These are phyloP conservation scores for Galemys pyrenaicus DNA, from an alignment of 2,113 vertebrate species.

Conservation along the genomic window DNA sequence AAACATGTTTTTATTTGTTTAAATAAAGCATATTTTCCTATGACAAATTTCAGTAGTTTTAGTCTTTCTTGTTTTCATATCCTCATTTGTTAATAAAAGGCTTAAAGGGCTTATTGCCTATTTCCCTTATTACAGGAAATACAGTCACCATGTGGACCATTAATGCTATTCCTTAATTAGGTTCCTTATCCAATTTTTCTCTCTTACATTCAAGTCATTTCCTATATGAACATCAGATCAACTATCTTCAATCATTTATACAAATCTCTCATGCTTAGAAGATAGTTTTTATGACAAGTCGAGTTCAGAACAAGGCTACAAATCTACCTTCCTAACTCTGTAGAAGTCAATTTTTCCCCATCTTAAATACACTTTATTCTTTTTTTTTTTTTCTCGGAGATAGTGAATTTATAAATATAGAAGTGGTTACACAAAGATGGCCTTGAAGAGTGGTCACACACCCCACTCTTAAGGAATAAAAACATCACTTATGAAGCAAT, in stretches of 20 bases:
- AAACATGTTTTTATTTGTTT: constrained; percentile 59
- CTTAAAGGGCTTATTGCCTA: neutral
- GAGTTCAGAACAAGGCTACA: constrained; percentile 3
- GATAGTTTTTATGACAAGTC: neutral
- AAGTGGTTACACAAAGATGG: too few species aligned
- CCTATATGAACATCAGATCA: neutral
- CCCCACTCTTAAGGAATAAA: constrained; percentile 12
- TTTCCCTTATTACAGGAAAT: constrained; percentile 14
- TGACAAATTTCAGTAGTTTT: neutral
- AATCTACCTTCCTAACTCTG: neutral
- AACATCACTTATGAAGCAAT: neutral
- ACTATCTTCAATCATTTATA: neutral
- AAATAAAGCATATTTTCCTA: constrained; percentile 68
- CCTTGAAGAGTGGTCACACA: neutral
- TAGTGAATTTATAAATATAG: too few species aligned
- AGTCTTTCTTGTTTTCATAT: constrained; percentile 31
- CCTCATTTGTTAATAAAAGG: constrained; percentile 2
- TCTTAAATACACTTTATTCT: constrained; percentile 26
- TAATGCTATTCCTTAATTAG: neutral
- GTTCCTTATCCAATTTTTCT: constrained; percentile 8
- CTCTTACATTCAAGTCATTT: neutral
- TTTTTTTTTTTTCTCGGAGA: neutral
- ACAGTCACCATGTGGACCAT: neutral
- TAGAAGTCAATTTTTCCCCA: neutral
- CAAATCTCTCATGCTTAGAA: neutral